Percentiles rank a stretch among this genome's conserved stretches.
phyloP scores from a whole-genome alignment of 2,888 invertebrate genomes.

The Octonoba sinensis region DNA sequence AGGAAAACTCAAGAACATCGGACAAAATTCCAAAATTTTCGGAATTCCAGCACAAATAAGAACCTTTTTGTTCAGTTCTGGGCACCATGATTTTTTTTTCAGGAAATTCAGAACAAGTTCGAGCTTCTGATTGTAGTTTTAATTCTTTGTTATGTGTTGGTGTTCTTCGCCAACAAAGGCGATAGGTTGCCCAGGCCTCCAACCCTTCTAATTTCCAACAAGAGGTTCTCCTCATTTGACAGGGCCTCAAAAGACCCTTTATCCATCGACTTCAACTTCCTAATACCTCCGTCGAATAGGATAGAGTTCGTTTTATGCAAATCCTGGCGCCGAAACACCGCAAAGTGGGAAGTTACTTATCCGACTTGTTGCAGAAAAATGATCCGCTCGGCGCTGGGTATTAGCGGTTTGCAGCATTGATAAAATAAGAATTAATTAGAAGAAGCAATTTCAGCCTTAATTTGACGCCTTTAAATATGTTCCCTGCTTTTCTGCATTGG shows the following conservation, averaged over 20 bases:
- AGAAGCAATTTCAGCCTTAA: slow-evolving; percentile 22
- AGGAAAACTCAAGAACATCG: too few relatives aligned
- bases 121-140: too few relatives aligned
- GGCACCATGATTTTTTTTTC: too few relatives aligned
- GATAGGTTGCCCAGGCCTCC: slow-evolving; percentile 6
- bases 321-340: slow-evolving; percentile 33
- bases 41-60: too few relatives aligned
- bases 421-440: slow-evolving; percentile 64
- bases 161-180: too few relatives aligned
- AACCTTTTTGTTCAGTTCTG: too few relatives aligned
- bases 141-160: too few relatives aligned
- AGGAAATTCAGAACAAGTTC: too few relatives aligned
- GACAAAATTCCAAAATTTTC: too few relatives aligned
- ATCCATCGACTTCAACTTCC: slow-evolving; percentile 59
- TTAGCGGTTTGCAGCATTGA: slow-evolving; percentile 46
- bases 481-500: slow-evolving; percentile 8
- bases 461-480: slow-evolving; percentile 31
- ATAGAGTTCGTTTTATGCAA: slow-evolving; percentile 53
- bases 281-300: slow-evolving; percentile 53
- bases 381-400: slow-evolving; percentile 40
- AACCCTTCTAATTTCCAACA: not conserved
- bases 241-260: slow-evolving; percentile 45
- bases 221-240: slow-evolving; percentile 35
- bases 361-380: slow-evolving; percentile 62
- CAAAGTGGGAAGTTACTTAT: slow-evolving; percentile 63